Conservation (phyloP, 2,797 vertebrate genomes). For the Cynopterus sphinx region DNA sequence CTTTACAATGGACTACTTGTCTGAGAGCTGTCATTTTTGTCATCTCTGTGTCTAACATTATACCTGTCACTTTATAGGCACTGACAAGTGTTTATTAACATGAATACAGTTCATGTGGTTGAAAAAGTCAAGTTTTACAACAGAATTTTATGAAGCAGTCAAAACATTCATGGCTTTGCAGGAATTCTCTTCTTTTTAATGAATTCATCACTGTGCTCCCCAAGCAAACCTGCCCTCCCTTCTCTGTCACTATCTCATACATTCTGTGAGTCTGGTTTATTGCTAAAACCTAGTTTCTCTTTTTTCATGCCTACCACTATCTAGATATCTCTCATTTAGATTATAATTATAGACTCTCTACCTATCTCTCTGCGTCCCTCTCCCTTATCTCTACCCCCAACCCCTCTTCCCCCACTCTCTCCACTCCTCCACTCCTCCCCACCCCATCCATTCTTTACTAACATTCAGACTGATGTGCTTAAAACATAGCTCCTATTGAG, state of each 20-base stretch:
- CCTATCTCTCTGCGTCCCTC: background rate
- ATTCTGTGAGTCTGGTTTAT: background rate
- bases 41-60: background rate
- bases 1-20: background rate
- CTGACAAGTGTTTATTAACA: background rate
- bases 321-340: background rate
- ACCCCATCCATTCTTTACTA: background rate
- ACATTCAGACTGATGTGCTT: background rate
- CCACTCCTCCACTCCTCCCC: no score
- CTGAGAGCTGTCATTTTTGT: background rate
- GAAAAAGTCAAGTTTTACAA: conserved; percentile 5
- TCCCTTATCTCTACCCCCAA: no score
- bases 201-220: background rate
- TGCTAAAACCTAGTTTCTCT: background rate
- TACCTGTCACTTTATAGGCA: background rate
- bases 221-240: background rate
- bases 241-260: background rate
- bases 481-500: background rate
- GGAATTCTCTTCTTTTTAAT: background rate
- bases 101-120: background rate
- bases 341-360: background rate
- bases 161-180: background rate
- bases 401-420: no score
- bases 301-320: background rate
- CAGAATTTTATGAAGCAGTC: background rate